These are phyloP conservation scores for Capitulum mitella DNA, from an alignment of 2,888 invertebrate species.

Conservation along the genomic window DNA sequence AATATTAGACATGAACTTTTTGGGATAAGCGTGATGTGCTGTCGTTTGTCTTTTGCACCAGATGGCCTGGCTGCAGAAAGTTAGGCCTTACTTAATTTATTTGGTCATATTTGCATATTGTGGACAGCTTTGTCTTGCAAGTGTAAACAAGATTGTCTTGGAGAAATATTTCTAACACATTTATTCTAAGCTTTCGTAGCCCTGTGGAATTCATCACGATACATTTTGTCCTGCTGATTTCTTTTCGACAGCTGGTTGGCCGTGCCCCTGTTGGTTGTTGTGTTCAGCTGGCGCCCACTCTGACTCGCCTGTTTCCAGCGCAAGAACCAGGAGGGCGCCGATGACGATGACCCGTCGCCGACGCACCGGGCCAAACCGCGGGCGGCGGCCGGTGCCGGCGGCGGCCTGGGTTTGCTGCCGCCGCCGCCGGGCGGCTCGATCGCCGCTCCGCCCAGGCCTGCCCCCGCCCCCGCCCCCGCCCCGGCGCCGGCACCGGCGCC, in stretches of 20 bases:
- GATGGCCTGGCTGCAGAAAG: background rate
- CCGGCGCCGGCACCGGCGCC: slow-evolving; percentile 43
- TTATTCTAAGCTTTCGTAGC: background rate
- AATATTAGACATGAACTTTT: background rate
- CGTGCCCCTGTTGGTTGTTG: background rate
- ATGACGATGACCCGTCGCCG: slow-evolving; percentile 48
- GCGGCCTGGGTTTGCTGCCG: slow-evolving; percentile 55
- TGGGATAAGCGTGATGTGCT: background rate
- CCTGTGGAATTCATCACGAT: too few relatives aligned
- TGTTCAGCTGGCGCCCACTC: background rate
- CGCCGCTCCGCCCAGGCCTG: slow-evolving; percentile 56
- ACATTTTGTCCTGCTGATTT: too few relatives aligned
- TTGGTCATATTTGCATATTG: background rate
- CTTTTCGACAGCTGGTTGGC: too few relatives aligned
- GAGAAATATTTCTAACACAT: background rate
- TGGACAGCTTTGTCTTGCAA: background rate
- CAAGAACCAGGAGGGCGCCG: slow-evolving; percentile 82
- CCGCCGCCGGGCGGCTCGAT: slow-evolving; percentile 80
- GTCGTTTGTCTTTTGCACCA: background rate
- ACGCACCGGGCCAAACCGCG: slow-evolving; percentile 56
- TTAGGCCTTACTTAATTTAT: background rate
- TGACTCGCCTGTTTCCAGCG: slow-evolving; percentile 34
- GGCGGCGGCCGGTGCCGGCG: slow-evolving; percentile 51
- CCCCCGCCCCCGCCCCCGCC: slow-evolving; percentile 49
- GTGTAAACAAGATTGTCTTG: background rate